These are phyloP conservation scores for Tetramorium alpestre DNA, from an alignment of 1,140 invertebrate species.

Conservation along the genomic window DNA sequence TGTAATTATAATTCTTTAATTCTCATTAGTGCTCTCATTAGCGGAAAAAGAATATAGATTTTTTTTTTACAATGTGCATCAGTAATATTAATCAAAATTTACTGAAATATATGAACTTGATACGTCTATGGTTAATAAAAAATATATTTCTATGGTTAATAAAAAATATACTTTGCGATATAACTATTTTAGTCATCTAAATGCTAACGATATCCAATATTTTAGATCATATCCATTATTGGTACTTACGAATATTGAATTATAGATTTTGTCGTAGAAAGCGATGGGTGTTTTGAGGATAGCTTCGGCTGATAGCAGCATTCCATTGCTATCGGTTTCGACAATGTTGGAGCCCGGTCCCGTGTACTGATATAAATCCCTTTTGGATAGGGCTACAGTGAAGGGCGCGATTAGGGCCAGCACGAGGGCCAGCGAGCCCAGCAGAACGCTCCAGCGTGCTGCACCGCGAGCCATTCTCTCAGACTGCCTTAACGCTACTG, in stretches of 20 bases:
- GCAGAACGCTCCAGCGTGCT: slow-evolving; percentile 65
- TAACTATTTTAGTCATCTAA: not conserved
- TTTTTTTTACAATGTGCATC: not conserved
- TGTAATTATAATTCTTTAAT: not conserved
- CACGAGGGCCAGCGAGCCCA: slow-evolving; percentile 64
- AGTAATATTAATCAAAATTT: not conserved
- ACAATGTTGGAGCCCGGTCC: slow-evolving; percentile 67
- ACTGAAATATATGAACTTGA: not conserved
- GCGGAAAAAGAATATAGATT: not conserved
- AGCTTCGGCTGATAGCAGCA: slow-evolving; percentile 80
- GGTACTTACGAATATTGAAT: slow-evolving; percentile 91
- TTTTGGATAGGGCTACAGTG: slow-evolving; percentile 67
- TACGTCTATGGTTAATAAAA: not conserved
- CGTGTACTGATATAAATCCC: slow-evolving; percentile 79
- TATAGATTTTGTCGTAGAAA: slow-evolving; percentile 91
- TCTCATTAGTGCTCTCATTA: slow-evolving; percentile 17
- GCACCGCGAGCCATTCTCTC: slow-evolving; percentile 81
- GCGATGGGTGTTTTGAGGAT: slow-evolving; percentile 88
- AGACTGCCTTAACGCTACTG: slow-evolving; percentile 81
- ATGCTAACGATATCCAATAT: not conserved
- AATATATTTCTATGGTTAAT: not conserved
- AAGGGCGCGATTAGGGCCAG: slow-evolving; percentile 66
- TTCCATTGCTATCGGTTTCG: slow-evolving; percentile 78
- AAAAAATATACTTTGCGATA: not conserved
- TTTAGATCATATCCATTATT: not conserved